phyloP scores from a whole-genome alignment of 1,140 invertebrate species.

The Hycleus cichorii region DNA sequence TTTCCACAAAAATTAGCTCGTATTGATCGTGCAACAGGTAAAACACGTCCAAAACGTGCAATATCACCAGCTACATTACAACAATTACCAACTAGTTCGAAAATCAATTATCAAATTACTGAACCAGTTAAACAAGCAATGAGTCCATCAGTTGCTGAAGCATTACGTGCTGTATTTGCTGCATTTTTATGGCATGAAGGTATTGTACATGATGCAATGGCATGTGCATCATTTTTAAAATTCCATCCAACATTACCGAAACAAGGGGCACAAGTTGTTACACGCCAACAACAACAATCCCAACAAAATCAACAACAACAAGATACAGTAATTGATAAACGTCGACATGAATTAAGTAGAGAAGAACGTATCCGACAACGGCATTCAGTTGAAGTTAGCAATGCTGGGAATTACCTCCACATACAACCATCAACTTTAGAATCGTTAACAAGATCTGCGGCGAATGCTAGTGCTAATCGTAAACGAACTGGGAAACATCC shows the following conservation, averaged over 20 bases:
- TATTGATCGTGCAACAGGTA: constrained; percentile 49
- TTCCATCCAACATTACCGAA: constrained; percentile 86
- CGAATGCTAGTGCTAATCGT: constrained; percentile 62
- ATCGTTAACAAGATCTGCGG: constrained; percentile 64
- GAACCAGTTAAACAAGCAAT: constrained; percentile 71
- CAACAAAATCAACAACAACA: background rate
- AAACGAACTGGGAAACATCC: constrained; percentile 48
- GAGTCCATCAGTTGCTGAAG: constrained; percentile 88
- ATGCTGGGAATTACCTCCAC: constrained; percentile 64
- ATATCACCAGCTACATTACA: constrained; percentile 52
- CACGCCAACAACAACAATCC: constrained; percentile 37
- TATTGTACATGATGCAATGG: constrained; percentile 95
- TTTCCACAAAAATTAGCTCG: constrained; percentile 56
- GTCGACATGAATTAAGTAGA: constrained; percentile 44
- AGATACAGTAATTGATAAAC: constrained; percentile 39
- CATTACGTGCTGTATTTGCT: constrained; percentile 87
- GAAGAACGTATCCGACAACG: constrained; percentile 62
- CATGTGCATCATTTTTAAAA: constrained; percentile 91
- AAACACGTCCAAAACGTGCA: constrained; percentile 51
- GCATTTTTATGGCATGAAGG: constrained; percentile 96
- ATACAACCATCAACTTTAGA: constrained; percentile 72
- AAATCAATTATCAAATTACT: constrained; percentile 32
- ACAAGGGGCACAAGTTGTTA: constrained; percentile 67
- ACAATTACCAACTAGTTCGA: constrained; percentile 33
- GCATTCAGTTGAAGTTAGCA: constrained; percentile 81